Percentiles rank a stretch among this genome's conserved stretches.
Evolutionary conservation across 2,888 invertebrate genomes (phyloP).

Genomic region (Drosophila diplacantha): DNA sequence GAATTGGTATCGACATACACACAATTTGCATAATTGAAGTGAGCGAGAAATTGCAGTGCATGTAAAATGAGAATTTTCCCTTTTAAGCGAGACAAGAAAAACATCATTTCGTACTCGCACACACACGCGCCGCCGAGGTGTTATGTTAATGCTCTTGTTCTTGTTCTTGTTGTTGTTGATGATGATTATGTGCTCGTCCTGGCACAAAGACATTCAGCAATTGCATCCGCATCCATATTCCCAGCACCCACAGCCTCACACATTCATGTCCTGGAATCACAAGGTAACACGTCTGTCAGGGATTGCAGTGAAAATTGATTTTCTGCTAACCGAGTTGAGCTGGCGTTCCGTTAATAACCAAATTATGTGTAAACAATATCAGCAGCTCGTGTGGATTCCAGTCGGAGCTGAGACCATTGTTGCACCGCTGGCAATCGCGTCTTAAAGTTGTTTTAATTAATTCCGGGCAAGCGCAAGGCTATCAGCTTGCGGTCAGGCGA

Average conservation of each 20-base stretch:
- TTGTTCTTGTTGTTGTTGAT: conserved; percentile 6
- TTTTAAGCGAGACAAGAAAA: conserved; percentile 45
- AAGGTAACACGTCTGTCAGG: conserved; percentile 45
- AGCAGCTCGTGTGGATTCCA: conserved; percentile 6
- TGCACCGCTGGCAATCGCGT: conserved; percentile 22
- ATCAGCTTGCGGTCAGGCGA: conserved; percentile 27
- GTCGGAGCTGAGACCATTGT: not conserved
- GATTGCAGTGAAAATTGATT: conserved; percentile 62
- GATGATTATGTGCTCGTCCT: conserved; percentile 14
- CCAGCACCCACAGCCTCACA: not conserved
- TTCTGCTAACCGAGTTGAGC: conserved; percentile 40
- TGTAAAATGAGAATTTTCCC: conserved; percentile 62
- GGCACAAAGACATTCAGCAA: conserved; percentile 49
- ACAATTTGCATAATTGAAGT: conserved; percentile 70
- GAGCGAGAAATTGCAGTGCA: conserved; percentile 67
- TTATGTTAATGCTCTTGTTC: conserved; percentile 25
- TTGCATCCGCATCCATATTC: conserved; percentile 30
- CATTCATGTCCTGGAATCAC: conserved; percentile 14
- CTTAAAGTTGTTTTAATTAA: conserved; percentile 41
- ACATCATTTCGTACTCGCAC: conserved; percentile 40
- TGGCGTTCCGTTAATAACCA: conserved; percentile 50
- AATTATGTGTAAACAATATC: conserved; percentile 55
- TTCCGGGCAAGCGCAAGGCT: conserved; percentile 28
- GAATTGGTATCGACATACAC: conserved; percentile 66
- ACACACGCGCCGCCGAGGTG: conserved; percentile 11